Conservation (phyloP, 2,888 invertebrate species). For the Conistra vaccinii region DNA sequence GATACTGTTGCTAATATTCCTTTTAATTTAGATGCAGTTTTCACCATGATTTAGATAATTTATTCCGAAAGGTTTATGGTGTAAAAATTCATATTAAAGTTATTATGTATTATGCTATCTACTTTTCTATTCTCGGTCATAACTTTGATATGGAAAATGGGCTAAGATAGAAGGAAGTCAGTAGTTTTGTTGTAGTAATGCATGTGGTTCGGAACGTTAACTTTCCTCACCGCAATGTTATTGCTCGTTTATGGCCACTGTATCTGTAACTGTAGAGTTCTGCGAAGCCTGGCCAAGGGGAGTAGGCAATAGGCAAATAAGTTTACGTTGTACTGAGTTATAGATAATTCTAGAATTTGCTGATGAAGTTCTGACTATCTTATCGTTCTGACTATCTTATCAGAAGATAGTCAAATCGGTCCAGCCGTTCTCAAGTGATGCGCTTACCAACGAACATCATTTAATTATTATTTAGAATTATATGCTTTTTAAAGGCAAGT, state of each 20-base stretch:
- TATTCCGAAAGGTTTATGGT: too few species aligned
- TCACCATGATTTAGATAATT: too few species aligned
- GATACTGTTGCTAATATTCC: too few species aligned
- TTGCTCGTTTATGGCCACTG: conserved; percentile 12
- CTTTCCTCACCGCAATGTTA: conserved; percentile 22
- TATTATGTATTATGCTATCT: background rate
- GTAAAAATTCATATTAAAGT: too few species aligned
- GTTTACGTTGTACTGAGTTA: background rate
- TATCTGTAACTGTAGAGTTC: conserved; percentile 17
- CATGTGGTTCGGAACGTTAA: conserved; percentile 26
- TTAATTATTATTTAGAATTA: too few species aligned
- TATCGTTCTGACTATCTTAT: too few species aligned
- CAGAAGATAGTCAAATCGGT: too few species aligned
- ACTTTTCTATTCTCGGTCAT: background rate
- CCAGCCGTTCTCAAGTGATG: too few species aligned
- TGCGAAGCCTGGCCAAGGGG: background rate
- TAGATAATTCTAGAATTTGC: background rate
- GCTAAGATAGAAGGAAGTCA: background rate
- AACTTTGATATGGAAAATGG: conserved; percentile 16
- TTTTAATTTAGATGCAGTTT: too few species aligned
- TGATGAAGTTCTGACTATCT: background rate
- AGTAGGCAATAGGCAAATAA: conserved; percentile 16
- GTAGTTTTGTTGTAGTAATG: conserved; percentile 14
- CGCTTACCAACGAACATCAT: too few species aligned
- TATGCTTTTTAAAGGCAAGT: too few species aligned